Conservation (phyloP, 2,888 invertebrate genomes). For the Lasioglossum calceatum region DNA sequence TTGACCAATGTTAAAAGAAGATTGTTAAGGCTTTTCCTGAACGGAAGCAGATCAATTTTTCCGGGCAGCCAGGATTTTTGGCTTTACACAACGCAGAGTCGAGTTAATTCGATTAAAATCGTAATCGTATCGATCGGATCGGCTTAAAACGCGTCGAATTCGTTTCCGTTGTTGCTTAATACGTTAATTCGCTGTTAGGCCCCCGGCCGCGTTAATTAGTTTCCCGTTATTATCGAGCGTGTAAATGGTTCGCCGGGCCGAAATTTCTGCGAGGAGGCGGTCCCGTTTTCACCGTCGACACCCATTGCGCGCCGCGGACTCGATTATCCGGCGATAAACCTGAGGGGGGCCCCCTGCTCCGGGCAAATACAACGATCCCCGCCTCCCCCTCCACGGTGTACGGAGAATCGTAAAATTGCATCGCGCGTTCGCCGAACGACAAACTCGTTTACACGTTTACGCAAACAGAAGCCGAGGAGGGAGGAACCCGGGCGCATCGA, state of each 20-base stretch:
- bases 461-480: slow-evolving; percentile 9
- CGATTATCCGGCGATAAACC: slow-evolving; percentile 9
- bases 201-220: slow-evolving; percentile 45
- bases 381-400: not conserved
- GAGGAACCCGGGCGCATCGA: slow-evolving; percentile 37
- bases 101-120: slow-evolving; percentile 48
- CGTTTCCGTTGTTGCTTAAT: slow-evolving; percentile 50
- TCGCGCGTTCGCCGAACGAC: slow-evolving; percentile 1
- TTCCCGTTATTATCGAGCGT: slow-evolving; percentile 41
- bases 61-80: not conserved
- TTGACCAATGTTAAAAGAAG: not conserved
- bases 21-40: not conserved
- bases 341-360: not conserved
- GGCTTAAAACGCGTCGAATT: slow-evolving; percentile 52
- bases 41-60: not conserved
- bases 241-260: slow-evolving; percentile 27
- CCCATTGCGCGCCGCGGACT: slow-evolving; percentile 3
- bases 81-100: slow-evolving; percentile 19
- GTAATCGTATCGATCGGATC: slow-evolving; percentile 44
- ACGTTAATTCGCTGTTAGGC: slow-evolving; percentile 51
- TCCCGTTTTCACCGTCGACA: not conserved
- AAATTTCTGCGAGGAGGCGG: not conserved
- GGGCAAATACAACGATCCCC: not conserved
- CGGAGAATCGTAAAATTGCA: slow-evolving; percentile 7
- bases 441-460: slow-evolving; percentile 19